Percentiles rank a stretch among this genome's conserved stretches.
Conservation (phyloP, 1,140 invertebrate species). For the Orius insidiosus region DNA sequence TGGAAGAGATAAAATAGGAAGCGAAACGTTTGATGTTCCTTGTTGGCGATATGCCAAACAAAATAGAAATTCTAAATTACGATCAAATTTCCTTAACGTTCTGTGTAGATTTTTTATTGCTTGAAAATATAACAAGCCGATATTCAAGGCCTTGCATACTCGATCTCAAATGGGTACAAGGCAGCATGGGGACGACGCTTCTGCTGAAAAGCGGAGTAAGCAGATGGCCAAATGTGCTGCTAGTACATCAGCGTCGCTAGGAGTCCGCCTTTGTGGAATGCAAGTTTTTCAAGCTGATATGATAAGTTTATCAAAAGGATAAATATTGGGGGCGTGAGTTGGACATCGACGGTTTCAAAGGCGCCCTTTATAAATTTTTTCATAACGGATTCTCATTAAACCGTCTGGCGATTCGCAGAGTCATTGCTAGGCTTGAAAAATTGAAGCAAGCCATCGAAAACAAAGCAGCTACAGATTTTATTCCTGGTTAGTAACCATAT, state of each 20-base stretch:
- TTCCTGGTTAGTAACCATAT: constrained; percentile 67
- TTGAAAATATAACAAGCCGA: constrained; percentile 82
- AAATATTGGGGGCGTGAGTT: constrained; percentile 85
- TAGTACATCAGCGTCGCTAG: constrained; percentile 72
- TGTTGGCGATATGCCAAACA: background rate
- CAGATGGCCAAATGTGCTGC: constrained; percentile 83
- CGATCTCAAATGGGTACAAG: constrained; percentile 93
- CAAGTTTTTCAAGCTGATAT: constrained; percentile 53
- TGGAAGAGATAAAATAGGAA: background rate
- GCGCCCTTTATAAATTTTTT: constrained; percentile 67
- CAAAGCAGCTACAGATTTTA: constrained; percentile 87
- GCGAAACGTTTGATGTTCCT: background rate
- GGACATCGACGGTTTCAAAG: constrained; percentile 64
- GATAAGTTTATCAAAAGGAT: constrained; percentile 61
- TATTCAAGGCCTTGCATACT: constrained; percentile 69
- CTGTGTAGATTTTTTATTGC: constrained; percentile 58
- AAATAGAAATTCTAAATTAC: too few relatives aligned
- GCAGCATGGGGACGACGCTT: constrained; percentile 87
- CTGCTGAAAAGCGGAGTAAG: constrained; percentile 69
- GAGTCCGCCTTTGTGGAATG: constrained; percentile 82
- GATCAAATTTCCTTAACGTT: constrained; percentile 12
- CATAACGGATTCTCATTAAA: constrained; percentile 60
- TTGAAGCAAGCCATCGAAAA: constrained; percentile 56
- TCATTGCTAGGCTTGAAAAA: constrained; percentile 54
- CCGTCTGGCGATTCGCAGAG: constrained; percentile 51